Conservation (phyloP, 2,797 vertebrate genomes). For the Esox lucius region DNA sequence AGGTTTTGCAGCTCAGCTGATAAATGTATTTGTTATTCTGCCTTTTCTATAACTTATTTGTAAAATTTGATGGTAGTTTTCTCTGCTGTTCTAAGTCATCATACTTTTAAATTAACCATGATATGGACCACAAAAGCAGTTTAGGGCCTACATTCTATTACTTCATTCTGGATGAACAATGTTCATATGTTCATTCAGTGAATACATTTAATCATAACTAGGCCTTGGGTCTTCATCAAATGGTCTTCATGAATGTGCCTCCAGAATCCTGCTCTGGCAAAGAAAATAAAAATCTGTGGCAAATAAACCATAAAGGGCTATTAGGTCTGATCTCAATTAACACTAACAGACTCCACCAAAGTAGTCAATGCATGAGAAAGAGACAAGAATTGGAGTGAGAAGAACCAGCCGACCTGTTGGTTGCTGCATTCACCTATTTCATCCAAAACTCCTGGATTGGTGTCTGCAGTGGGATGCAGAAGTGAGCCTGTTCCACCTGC, state of each 20-base stretch:
- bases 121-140: background rate
- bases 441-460: constrained; percentile 13
- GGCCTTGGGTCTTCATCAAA: background rate
- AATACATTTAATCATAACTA: background rate
- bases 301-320: background rate
- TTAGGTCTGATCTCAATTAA: background rate
- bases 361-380: constrained; percentile 63
- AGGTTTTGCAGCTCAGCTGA: background rate
- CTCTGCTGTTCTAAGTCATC: background rate
- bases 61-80: background rate
- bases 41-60: background rate
- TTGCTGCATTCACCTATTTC: background rate
- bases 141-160: background rate
- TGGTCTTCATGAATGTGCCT: constrained; percentile 14
- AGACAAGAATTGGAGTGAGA: constrained; percentile 47
- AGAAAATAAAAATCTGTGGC: too few species aligned
- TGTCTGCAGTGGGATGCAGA: constrained; percentile 12
- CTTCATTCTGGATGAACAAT: background rate
- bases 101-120: constrained; percentile 3
- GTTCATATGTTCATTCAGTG: too few species aligned
- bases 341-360: background rate
- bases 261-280: background rate
- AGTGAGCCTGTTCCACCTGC: constrained; percentile 7
- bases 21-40: background rate
- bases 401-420: constrained; percentile 41